Evolutionary conservation across 1,140 invertebrate genomes (phyloP).

Genomic region (Formica exsecta): DNA sequence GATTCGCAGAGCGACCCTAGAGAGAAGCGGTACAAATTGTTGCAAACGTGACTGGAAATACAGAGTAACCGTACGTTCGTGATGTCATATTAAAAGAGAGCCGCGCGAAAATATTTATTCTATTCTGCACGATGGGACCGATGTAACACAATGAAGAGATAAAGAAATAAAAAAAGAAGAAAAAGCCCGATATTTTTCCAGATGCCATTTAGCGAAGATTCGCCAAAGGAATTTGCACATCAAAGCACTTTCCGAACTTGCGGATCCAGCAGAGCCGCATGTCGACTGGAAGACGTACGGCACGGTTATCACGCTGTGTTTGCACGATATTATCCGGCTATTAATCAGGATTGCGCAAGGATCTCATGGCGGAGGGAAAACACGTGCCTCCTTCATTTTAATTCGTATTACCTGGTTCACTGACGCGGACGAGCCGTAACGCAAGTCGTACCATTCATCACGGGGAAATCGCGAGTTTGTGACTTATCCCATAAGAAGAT

Average conservation of each 20-base stretch:
- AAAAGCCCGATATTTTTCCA: conserved; percentile 11
- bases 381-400: conserved; percentile 50
- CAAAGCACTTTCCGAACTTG: conserved; percentile 57
- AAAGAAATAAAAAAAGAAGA: background rate
- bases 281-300: conserved; percentile 73
- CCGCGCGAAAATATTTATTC: conserved; percentile 42
- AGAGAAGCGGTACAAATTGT: conserved; percentile 51
- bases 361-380: background rate
- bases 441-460: conserved; percentile 46
- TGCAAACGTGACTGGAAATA: conserved; percentile 59
- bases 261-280: background rate
- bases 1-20: conserved; percentile 6
- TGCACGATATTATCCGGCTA: conserved; percentile 82
- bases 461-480: conserved; percentile 29
- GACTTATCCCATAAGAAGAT: conserved; percentile 14
- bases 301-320: conserved; percentile 74
- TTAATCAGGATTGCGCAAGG: conserved; percentile 81
- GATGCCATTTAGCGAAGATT: conserved; percentile 12
- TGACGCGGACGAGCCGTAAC: background rate
- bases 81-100: conserved; percentile 45
- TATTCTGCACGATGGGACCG: background rate
- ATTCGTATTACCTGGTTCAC: conserved; percentile 57
- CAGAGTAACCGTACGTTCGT: conserved; percentile 22
- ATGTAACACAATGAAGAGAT: conserved; percentile 2
- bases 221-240: conserved; percentile 57